Evolutionary conservation across 2,113 vertebrate species (phyloP).

Genomic region (Rissa tridactyla): DNA sequence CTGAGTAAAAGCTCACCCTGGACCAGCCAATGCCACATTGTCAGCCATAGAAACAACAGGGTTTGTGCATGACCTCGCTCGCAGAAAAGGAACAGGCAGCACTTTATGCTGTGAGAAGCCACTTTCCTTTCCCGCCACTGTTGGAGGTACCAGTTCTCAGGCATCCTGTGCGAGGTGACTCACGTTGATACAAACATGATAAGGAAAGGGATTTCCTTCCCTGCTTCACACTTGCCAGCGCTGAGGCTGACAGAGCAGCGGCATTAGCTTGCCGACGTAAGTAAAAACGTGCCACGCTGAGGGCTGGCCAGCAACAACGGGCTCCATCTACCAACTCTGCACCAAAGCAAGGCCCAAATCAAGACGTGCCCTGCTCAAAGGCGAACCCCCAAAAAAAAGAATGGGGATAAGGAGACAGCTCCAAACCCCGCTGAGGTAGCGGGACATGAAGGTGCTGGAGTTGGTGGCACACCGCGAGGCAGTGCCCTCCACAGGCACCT

Average conservation of each 20-base stretch:
- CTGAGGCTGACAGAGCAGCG: no score
- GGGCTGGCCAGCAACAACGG: neutral
- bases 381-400: accelerated
- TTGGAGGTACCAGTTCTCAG: neutral
- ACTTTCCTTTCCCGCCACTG: neutral
- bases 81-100: neutral
- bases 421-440: accelerated
- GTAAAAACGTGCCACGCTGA: accelerated
- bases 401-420: neutral
- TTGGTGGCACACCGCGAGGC: accelerated
- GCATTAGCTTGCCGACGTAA: accelerated
- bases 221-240: accelerated
- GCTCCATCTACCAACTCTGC: neutral
- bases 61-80: neutral
- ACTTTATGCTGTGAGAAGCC: accelerated
- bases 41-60: neutral
- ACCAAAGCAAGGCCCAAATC: neutral
- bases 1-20: neutral
- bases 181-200: accelerated
- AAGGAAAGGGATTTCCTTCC: neutral
- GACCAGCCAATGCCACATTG: accelerated
- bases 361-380: neutral
- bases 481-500: accelerated
- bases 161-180: neutral
- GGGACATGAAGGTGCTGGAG: accelerated